Evolutionary conservation across 1,140 invertebrate species (phyloP), one percentile per base, ranked within the genome.

Genomic region (Aphelinus atriplicis): DNA sequence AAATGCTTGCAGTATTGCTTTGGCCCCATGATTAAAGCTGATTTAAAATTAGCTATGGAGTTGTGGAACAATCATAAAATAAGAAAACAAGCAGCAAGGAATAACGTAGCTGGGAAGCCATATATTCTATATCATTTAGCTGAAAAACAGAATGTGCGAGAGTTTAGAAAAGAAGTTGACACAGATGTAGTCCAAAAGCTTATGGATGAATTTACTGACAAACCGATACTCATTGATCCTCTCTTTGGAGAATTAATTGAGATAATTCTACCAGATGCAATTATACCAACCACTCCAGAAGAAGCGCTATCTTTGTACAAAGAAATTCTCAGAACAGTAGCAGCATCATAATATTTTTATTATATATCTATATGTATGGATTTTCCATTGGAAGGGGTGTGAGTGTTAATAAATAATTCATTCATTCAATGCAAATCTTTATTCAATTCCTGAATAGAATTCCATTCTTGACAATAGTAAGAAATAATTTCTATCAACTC

Each of bases 1-100:
- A 26, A 70, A 43, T 70, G 61, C n/a, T 58, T 75, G 7, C 51
- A 64, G 42, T 75, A 43, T 65, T 75, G 60, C n/a, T 75, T 75
- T 60, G 73, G 73, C 1, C 67, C 73, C 10, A 10, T 75, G 7
- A 50, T 75, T 4, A 65, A 43, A 9, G 7, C 64, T 1, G 68
- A 70, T n/a, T 71, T 70, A n/a, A 4, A 64, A n/a, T 46, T 53
- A 6, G 69, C 46, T 46, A 9, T 9, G 6, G 42, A 4, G 26
- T 42, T 69, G 26, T 75, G 73, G 73, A 75, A 75, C 57, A 50
- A 75, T 57, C 73, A 75, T 48, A 47, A 60, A 3, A 75, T 75
- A 58, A 6, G 73, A 57, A 75, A 70, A 10, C 73, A 75, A 75
- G 42, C n/a, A 63, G 51, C 51, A 7, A 50, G 55, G 57, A 63